These are phyloP conservation scores for Hyposmocoma kahamanoa DNA, from an alignment of 1,140 invertebrate species.

Conservation along the genomic window DNA sequence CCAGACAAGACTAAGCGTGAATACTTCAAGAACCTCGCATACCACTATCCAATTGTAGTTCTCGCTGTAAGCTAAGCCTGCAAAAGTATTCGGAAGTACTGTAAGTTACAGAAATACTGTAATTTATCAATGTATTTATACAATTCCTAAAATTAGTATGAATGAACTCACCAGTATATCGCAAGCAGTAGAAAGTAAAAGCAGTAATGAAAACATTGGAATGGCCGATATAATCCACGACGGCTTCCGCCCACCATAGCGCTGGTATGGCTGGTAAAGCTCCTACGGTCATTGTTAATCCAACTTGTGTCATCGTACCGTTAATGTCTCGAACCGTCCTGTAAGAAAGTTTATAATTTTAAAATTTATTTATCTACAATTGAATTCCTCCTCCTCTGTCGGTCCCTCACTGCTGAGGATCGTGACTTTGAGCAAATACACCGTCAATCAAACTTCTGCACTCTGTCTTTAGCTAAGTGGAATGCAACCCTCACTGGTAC, in stretches of 20 bases:
- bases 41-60: conserved; percentile 79
- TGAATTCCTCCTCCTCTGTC: too few relatives aligned
- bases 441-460: too few relatives aligned
- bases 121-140: too few relatives aligned
- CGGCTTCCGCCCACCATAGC: conserved; percentile 84
- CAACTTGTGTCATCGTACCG: conserved; percentile 75
- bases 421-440: too few relatives aligned
- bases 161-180: conserved; percentile 78
- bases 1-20: conserved; percentile 88
- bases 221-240: conserved; percentile 89
- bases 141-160: too few relatives aligned
- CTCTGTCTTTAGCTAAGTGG: too few relatives aligned
- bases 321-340: conserved; percentile 77
- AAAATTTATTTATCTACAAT: too few relatives aligned
- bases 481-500: too few relatives aligned
- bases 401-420: too few relatives aligned
- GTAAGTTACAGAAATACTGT: too few relatives aligned
- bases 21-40: conserved; percentile 85
- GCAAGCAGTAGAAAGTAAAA: conserved; percentile 85
- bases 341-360: too few relatives aligned
- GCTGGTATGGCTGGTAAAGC: conserved; percentile 81
- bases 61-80: conserved; percentile 79
- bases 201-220: conserved; percentile 88
- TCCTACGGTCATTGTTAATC: conserved; percentile 80
- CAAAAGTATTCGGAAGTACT: conserved; percentile 4